Evolutionary conservation across 2,113 vertebrate genomes (phyloP), one percentile per base, ranked within the genome.

Genomic region (Prunella himalayana): DNA sequence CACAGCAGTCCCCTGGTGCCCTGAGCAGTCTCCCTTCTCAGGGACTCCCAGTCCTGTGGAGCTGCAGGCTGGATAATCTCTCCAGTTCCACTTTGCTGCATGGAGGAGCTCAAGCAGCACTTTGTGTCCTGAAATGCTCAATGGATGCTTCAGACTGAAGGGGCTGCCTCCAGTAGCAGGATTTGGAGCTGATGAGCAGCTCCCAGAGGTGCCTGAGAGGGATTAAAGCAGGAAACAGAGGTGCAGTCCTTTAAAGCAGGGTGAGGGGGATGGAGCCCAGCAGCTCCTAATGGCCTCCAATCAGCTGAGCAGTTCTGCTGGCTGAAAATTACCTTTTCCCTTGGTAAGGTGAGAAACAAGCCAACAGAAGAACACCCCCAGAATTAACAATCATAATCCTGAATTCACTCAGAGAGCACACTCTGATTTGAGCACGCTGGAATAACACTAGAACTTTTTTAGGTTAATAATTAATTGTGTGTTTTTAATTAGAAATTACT

Each of bases 401-500:
- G 69, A 70, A 92, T 90, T 91, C 81, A 53, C n/a, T 86, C 10
- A 4, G 82, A 85, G 82, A 88, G 51, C 60, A 39, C 15, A 9
- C 49, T 87, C 33, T 31, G 84, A 57, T 93, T 86, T 82, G 27
- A 91, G 45, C 80, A 28, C 0, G 0, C 71, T 77, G 80, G 63
- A 94, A 82, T 90, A 86, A 73, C 27, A 50, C 47, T 45, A 54
- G 63, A 79, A 81, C 59, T 63, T 86, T 72, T 84, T 88, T 39
- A 75, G 45, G 75, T 96, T 95, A 96, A 96, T 96, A 96, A 97
- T 97, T 94, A 96, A 97, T 92, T 85, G 82, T 41, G 8, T 77
- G 80, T 37, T 92, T 95, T 96, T 97, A 96, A 94, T 97, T 96
- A 97, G 93, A 94, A 96, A 92, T 88, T 57, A 59, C 94, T 94